phyloP scores from a whole-genome alignment of 2,888 invertebrate genomes.

The Endomychus coccineus region DNA sequence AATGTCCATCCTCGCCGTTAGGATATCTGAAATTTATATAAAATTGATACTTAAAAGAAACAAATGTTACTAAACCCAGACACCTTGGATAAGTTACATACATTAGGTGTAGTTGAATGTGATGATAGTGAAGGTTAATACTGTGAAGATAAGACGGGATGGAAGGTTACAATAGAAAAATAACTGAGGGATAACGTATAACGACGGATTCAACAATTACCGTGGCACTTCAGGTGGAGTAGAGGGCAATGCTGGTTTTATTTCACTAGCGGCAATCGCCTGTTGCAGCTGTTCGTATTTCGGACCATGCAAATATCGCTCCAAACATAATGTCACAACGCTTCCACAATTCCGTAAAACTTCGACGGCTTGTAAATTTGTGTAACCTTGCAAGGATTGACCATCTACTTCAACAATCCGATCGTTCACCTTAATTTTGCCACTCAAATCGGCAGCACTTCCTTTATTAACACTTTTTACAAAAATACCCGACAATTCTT shows the following conservation, averaged over 20 bases:
- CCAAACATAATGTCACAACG: constrained; percentile 79
- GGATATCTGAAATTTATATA: constrained; percentile 43
- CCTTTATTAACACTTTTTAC: constrained; percentile 96
- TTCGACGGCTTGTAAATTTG: constrained; percentile 96
- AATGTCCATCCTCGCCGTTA: constrained; percentile 38
- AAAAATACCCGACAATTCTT: constrained; percentile 97
- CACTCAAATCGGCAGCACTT: constrained; percentile 91
- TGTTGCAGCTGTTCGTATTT: constrained; percentile 84
- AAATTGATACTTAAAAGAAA: too few species aligned
- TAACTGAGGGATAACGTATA: constrained; percentile 13
- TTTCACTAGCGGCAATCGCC: constrained; percentile 77
- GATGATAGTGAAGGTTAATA: too few species aligned
- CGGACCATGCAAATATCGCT: constrained; percentile 83
- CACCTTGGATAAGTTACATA: constrained; percentile 28
- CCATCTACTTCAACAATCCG: constrained; percentile 98
- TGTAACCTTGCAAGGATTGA: constrained; percentile 86
- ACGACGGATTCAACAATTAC: constrained; percentile 33
- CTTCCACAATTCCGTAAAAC: constrained; percentile 90
- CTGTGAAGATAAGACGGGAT: too few species aligned
- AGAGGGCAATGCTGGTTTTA: constrained; percentile 51
- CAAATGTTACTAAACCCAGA: constrained; percentile 27
- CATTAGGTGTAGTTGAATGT: constrained; percentile 25
- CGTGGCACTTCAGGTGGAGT: constrained; percentile 51
- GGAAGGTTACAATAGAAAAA: constrained; percentile 15
- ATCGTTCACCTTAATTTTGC: constrained; percentile 92